Evolutionary conservation across 2,113 vertebrate genomes (phyloP).

Genomic region (Athene cunicularia): DNA sequence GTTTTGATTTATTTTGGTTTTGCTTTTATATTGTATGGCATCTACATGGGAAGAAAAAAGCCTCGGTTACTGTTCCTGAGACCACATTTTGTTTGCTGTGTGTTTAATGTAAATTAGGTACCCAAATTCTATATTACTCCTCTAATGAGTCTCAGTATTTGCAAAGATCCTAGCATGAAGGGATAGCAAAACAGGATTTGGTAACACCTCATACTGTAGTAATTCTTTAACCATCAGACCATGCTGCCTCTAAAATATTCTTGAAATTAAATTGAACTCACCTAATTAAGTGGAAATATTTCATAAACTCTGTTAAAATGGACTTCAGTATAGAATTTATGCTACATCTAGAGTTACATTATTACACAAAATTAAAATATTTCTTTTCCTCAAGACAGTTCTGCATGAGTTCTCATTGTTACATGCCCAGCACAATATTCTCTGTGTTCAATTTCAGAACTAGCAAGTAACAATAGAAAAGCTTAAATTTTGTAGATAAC

Average conservation of each 20-base stretch:
- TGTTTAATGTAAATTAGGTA: background rate
- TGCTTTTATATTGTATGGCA: background rate
- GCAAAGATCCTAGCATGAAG: background rate
- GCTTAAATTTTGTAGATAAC: conserved; percentile 35
- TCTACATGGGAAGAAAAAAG: background rate
- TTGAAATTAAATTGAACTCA: conserved; percentile 7
- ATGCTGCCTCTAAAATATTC: background rate
- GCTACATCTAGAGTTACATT: background rate
- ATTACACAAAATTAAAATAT: conserved; percentile 5
- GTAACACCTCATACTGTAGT: background rate
- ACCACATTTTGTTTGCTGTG: background rate
- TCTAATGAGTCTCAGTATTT: background rate
- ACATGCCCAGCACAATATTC: background rate
- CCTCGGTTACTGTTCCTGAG: background rate
- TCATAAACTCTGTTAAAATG: conserved; percentile 8
- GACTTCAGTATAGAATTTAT: conserved; percentile 1
- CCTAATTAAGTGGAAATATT: conserved; percentile 30
- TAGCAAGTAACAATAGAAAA: conserved; percentile 17
- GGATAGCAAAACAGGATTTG: background rate
- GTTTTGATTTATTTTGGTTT: background rate
- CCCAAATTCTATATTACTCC: background rate
- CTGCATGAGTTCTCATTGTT: conserved; percentile 44
- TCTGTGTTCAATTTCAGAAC: conserved; percentile 34
- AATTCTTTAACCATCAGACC: background rate
- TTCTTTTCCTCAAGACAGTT: conserved; percentile 18